Evolutionary conservation across 1,140 invertebrate species (phyloP).

Genomic region (Drosophila funebris): DNA sequence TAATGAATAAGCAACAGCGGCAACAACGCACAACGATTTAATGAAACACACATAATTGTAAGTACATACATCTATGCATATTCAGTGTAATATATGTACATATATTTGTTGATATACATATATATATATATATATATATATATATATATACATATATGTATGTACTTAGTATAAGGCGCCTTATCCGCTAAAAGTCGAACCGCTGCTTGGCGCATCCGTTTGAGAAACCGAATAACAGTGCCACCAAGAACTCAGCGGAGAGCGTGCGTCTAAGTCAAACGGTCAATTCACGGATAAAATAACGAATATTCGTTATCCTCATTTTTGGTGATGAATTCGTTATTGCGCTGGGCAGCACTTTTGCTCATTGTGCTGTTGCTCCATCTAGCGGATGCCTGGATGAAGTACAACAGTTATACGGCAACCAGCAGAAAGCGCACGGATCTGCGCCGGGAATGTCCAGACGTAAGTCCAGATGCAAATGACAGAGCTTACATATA

Average conservation of each 20-base stretch:
- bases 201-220: conserved; percentile 43
- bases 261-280: conserved; percentile 34
- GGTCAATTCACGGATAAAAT: conserved; percentile 27
- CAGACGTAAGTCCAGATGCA: conserved; percentile 53
- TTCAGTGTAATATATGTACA: conserved; percentile 4
- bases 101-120: neutral
- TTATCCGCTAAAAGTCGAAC: conserved; percentile 67
- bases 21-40: conserved; percentile 37
- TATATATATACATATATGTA: conserved; percentile 1
- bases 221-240: conserved; percentile 47
- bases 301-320: neutral
- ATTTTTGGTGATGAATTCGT: conserved; percentile 2
- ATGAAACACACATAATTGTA: conserved; percentile 15
- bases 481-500: neutral
- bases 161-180: conserved; percentile 39
- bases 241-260: conserved; percentile 41
- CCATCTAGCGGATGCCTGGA: conserved; percentile 42
- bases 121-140: neutral
- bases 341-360: conserved; percentile 12
- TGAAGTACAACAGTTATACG: conserved; percentile 68
- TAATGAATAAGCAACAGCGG: conserved; percentile 42
- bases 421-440: conserved; percentile 61
- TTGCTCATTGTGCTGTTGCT: conserved; percentile 31
- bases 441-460: conserved; percentile 64
- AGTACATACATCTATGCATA: neutral